Evolutionary conservation across 2,888 invertebrate genomes (phyloP), one percentile per base, ranked within the genome.

Genomic region (Ceraclea dissimilis): DNA sequence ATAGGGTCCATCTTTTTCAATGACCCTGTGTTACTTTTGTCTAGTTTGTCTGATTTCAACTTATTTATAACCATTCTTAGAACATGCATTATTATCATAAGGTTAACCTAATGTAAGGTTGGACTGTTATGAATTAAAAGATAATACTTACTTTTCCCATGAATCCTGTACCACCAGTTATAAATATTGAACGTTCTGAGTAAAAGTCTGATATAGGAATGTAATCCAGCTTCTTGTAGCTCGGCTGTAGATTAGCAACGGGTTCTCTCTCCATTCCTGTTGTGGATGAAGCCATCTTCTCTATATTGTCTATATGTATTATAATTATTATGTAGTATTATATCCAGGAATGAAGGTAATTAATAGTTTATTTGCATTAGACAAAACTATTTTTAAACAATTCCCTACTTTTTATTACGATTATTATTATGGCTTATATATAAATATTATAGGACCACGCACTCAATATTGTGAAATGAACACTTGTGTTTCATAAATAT

Each of bases 111-210:
- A n/a, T n/a, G n/a, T n/a, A n/a, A n/a, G n/a, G n/a, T n/a, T 44
- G 6, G 16, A 43, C 2, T 43, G 17, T 43, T 8, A 8, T 8
- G 17, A 43, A 16, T 16, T 43, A 43, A 8, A 43, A 43, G 13
- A 43, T 43, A 43, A 43, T 16, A 43, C 18, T 46, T 16, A 90
- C 90, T 80, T 93, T 92, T 56, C 92, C 91, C 80, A 92, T 84
- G 67, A 92, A 92, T 6, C 92, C 92, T 1, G 90, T 90, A 43
- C 86, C 90, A 34, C 92, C 91, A 2, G 91, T 92, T 54, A 91
- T 85, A 66, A 91, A 86, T 31, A 92, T 78, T 51, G 81, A 81
- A 66, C 86, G 83, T 59, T 84, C 86, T 19, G 81, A 77, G 70
- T 85, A 90, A 67, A 85, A 88, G 63, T 86, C 82, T 17, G 83